Evolutionary conservation across 2,113 vertebrate species (phyloP).

Genomic region (Pimephales promelas): DNA sequence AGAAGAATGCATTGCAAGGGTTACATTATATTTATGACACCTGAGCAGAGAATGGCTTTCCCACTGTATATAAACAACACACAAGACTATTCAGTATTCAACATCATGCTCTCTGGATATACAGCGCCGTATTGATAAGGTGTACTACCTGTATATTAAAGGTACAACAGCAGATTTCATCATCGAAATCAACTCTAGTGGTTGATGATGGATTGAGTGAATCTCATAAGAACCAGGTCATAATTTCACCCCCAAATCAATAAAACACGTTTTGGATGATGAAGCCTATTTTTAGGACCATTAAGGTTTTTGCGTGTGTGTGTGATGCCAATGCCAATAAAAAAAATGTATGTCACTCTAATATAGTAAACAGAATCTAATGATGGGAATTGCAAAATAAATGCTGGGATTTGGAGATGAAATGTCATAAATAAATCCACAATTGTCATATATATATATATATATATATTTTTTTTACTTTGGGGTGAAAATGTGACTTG

Average conservation of each 20-base stretch:
- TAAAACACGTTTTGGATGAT: no score
- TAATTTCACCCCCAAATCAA: not conserved
- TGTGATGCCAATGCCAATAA: no score
- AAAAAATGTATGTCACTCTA: no score
- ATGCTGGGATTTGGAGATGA: no score
- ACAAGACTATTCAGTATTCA: not conserved
- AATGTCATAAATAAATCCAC: no score
- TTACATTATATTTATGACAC: constrained; percentile 27
- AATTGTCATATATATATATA: not conserved
- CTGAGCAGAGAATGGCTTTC: constrained; percentile 44
- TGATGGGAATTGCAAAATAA: no score
- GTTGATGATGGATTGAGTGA: not conserved
- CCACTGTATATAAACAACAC: not conserved
- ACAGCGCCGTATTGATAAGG: constrained; percentile 7
- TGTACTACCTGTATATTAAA: not conserved
- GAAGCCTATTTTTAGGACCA: no score
- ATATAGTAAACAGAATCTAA: no score
- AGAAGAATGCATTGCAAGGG: constrained; percentile 30
- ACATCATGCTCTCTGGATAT: constrained; percentile 19
- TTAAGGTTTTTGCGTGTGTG: no score
- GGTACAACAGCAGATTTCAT: not conserved
- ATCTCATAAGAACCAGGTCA: not conserved
- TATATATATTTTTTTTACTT: not conserved
- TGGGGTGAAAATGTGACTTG: not conserved
- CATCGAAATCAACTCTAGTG: not conserved